Conservation (phyloP, 2,888 invertebrate genomes). For the Tetranychus truncatus region DNA sequence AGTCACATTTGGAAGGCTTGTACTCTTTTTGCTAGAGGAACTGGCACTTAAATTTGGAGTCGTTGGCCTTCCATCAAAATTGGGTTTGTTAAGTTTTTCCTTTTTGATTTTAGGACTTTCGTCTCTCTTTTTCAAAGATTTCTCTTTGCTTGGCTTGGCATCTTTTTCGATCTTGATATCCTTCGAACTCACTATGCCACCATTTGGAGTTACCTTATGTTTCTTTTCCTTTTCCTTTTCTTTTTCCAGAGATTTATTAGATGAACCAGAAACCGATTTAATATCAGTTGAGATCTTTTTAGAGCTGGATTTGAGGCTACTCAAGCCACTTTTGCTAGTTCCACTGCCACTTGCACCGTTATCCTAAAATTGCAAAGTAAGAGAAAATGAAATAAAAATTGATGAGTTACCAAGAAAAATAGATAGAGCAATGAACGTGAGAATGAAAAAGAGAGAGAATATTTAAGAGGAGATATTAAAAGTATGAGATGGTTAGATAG, state of each 20-base stretch:
- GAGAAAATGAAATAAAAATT: neutral
- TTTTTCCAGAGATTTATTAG: neutral
- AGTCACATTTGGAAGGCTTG: neutral
- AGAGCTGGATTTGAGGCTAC: neutral
- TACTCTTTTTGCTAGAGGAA: neutral
- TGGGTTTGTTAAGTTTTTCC: neutral
- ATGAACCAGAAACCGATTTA: neutral
- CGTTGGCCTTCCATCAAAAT: neutral
- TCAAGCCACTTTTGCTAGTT: neutral
- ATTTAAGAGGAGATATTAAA: neutral
- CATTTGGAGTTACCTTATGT: neutral
- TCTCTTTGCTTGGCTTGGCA: neutral
- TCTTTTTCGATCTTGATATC: neutral
- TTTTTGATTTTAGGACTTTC: conserved; percentile 9
- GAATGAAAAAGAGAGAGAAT: neutral
- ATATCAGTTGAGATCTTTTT: conserved; percentile 5
- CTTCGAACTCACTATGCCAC: neutral
- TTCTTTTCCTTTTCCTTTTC: conserved; percentile 9
- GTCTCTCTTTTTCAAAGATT: conserved; percentile 1
- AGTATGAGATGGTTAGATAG: conserved; percentile 8
- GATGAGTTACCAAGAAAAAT: neutral
- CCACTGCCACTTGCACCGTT: neutral
- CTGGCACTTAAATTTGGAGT: conserved; percentile 2
- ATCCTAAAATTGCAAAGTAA: conserved; percentile 4
- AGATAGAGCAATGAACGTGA: neutral